phyloP scores from a whole-genome alignment of 2,888 invertebrate genomes.

The Troilus luridus region DNA sequence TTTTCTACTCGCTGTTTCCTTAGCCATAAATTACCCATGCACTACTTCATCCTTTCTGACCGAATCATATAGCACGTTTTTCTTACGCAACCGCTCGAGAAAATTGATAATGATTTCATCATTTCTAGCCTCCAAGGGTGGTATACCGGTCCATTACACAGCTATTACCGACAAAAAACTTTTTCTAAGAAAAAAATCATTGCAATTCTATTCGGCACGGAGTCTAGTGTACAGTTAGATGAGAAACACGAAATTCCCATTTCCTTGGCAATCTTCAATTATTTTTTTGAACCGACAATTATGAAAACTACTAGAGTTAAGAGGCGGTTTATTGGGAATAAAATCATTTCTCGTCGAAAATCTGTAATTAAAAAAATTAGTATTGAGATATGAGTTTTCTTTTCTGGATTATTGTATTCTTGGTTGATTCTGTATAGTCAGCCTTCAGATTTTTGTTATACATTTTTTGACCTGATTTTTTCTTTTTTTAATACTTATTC shows the following conservation, averaged over 20 bases:
- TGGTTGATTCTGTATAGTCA: too few relatives aligned
- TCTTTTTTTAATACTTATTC: too few relatives aligned
- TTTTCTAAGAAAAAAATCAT: background rate
- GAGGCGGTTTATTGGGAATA: background rate
- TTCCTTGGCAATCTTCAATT: slow-evolving; percentile 8
- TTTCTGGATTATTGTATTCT: background rate
- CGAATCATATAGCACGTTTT: background rate
- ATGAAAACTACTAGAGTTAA: background rate
- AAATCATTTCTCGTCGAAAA: background rate
- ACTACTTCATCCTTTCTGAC: too few relatives aligned
- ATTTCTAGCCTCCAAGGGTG: background rate
- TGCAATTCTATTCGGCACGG: background rate
- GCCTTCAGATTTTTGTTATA: too few relatives aligned
- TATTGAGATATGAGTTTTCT: background rate
- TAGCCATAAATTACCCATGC: too few relatives aligned
- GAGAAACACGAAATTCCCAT: slow-evolving; percentile 14
- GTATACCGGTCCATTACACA: background rate
- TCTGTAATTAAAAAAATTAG: background rate
- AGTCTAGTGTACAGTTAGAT: background rate
- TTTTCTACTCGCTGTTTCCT: too few relatives aligned
- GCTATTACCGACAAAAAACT: background rate
- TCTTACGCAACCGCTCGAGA: background rate
- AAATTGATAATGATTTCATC: background rate
- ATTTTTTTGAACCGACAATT: background rate
- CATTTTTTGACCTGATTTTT: too few relatives aligned